phyloP scores from a whole-genome alignment of 2,797 vertebrate species.

The Rhabdophis nuchalis region DNA sequence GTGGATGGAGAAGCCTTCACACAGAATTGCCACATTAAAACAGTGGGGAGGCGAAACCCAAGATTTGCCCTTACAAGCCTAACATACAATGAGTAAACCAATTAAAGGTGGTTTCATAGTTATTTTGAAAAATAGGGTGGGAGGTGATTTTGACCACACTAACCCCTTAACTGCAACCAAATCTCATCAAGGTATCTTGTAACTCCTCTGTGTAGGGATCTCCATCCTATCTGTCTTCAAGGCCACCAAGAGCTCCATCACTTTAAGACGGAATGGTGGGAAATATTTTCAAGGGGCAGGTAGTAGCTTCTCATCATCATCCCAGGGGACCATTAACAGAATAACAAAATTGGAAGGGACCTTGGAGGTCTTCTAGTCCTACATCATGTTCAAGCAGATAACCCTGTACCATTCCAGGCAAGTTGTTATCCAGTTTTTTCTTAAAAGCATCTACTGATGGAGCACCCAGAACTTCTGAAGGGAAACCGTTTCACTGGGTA shows the following conservation, averaged over 20 bases:
- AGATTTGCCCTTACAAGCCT: slow-evolving; percentile 16
- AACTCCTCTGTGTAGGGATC: slow-evolving; percentile 52
- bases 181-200: slow-evolving; percentile 63
- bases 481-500: neutral
- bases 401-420: neutral
- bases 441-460: neutral
- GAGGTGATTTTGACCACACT: slow-evolving; percentile 51
- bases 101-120: slow-evolving; percentile 42
- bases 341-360: neutral
- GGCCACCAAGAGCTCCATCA: neutral
- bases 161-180: slow-evolving; percentile 77
- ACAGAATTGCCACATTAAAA: neutral
- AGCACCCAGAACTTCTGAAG: neutral
- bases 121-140: slow-evolving; percentile 15
- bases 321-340: slow-evolving; percentile 31
- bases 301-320: slow-evolving; percentile 53
- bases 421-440: neutral
- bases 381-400: neutral
- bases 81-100: slow-evolving; percentile 45
- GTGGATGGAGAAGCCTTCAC: neutral
- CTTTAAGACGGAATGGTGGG: slow-evolving; percentile 25
- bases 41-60: neutral
- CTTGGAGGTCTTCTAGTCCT: neutral
- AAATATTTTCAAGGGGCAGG: slow-evolving; percentile 60
- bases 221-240: slow-evolving; percentile 6